phyloP scores from a whole-genome alignment of 2,888 invertebrate genomes.

The Thecophora atra region DNA sequence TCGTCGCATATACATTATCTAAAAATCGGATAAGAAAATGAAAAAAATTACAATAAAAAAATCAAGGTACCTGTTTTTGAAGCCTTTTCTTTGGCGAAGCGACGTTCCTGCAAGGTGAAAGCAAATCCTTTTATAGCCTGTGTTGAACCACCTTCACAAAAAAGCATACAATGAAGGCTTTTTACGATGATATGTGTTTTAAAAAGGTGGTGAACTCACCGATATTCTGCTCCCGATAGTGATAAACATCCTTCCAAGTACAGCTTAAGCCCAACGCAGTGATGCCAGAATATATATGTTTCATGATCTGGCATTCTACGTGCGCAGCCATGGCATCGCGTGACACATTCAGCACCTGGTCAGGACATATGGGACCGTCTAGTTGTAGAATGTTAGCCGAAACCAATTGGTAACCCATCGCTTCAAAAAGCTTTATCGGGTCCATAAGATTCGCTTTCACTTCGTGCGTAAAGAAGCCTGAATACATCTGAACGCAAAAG shows the following conservation, averaged over 20 bases:
- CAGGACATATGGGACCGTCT: conserved; percentile 82
- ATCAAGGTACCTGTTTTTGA: conserved; percentile 42
- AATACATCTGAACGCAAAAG: conserved; percentile 75
- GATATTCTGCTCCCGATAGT: conserved; percentile 61
- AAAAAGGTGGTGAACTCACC: conserved; percentile 45
- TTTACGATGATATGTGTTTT: neutral
- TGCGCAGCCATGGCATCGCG: conserved; percentile 86
- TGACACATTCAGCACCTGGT: conserved; percentile 80
- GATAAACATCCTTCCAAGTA: conserved; percentile 75
- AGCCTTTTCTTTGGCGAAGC: conserved; percentile 55
- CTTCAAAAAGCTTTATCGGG: conserved; percentile 79
- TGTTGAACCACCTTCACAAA: conserved; percentile 52
- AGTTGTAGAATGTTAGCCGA: conserved; percentile 69
- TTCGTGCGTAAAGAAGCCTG: conserved; percentile 89
- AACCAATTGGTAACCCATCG: conserved; percentile 82
- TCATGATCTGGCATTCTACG: conserved; percentile 88
- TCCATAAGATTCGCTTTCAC: conserved; percentile 82
- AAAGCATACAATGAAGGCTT: conserved; percentile 17
- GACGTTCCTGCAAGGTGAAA: conserved; percentile 57
- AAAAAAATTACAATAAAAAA: neutral
- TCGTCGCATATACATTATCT: conserved; percentile 48
- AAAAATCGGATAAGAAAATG: conserved; percentile 1
- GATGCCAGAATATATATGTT: conserved; percentile 76
- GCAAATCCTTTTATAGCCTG: conserved; percentile 60
- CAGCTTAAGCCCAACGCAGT: conserved; percentile 69